Percentiles rank a stretch among this genome's conserved stretches.
Evolutionary conservation across 2,888 invertebrate species (phyloP).

Genomic region (Ferdinandea cuprea): DNA sequence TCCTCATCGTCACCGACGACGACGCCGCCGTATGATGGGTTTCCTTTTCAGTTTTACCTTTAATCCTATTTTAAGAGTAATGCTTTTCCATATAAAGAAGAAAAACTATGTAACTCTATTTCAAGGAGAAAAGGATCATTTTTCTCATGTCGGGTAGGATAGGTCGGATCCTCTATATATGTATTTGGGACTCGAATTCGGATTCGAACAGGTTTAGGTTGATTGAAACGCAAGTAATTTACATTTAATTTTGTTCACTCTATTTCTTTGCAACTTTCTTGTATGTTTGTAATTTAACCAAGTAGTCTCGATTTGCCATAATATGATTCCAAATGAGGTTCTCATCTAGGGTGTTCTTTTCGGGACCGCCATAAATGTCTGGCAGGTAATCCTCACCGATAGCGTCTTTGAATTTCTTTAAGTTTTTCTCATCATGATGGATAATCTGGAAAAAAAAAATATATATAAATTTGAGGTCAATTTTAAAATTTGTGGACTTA

Average conservation of each 20-base stretch:
- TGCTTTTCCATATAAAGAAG: conserved; percentile 12
- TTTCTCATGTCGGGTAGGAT: no score
- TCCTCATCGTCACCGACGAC: not conserved
- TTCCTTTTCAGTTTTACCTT: conserved; percentile 65
- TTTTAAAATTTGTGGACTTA: conserved; percentile 69
- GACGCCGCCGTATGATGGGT: conserved; percentile 31
- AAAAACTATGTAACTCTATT: conserved; percentile 49
- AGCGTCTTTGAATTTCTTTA: conserved; percentile 79
- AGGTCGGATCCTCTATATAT: no score
- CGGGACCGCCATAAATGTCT: conserved; percentile 80
- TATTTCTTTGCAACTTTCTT: conserved; percentile 75
- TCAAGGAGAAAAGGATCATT: conserved; percentile 18
- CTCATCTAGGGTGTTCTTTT: conserved; percentile 78
- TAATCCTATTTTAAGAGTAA: conserved; percentile 70
- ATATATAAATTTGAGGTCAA: not conserved
- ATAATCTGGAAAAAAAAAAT: conserved; percentile 76
- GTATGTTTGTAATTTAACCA: conserved; percentile 79
- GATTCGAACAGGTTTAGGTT: conserved; percentile 47
- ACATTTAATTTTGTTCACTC: conserved; percentile 50
- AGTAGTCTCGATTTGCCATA: conserved; percentile 77
- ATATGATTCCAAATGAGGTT: conserved; percentile 79
- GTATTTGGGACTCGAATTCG: no score
- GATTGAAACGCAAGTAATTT: conserved; percentile 62
- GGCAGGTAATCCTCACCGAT: conserved; percentile 80
- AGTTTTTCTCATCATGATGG: conserved; percentile 80